These are phyloP conservation scores for Linnaemya tessellans DNA, from an alignment of 2,888 invertebrate species.

Conservation along the genomic window DNA sequence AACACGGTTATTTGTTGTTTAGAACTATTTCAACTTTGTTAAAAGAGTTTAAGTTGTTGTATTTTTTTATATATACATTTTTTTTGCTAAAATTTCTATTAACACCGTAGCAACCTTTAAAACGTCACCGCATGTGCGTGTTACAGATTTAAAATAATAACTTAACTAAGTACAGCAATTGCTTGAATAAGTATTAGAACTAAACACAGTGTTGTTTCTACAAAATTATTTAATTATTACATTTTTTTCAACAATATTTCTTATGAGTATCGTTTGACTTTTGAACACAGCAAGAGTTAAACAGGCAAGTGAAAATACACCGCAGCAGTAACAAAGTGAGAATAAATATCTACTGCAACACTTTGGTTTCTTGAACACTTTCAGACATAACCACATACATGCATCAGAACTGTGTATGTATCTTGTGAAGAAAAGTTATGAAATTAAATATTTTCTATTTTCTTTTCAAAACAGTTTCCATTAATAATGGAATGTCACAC, in stretches of 20 bases:
- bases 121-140: slow-evolving; percentile 53
- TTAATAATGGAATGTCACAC: slow-evolving; percentile 62
- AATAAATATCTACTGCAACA: slow-evolving; percentile 41
- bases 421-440: slow-evolving; percentile 34
- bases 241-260: slow-evolving; percentile 43
- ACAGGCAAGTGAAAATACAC: not conserved
- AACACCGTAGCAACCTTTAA: slow-evolving; percentile 38
- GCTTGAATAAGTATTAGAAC: slow-evolving; percentile 33
- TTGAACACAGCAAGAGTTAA: slow-evolving; percentile 56
- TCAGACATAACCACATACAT: not conserved
- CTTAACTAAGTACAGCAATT: slow-evolving; percentile 34
- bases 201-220: slow-evolving; percentile 6
- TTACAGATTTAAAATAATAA: slow-evolving; percentile 29
- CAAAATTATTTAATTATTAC: slow-evolving; percentile 66
- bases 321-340: not conserved
- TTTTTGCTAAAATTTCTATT: slow-evolving; percentile 29
- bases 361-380: slow-evolving; percentile 52
- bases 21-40: slow-evolving; percentile 8
- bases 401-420: slow-evolving; percentile 2
- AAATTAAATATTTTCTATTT: slow-evolving; percentile 47
- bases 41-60: slow-evolving; percentile 34
- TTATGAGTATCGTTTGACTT: slow-evolving; percentile 55
- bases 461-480: slow-evolving; percentile 32
- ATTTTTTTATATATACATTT: too few species aligned
- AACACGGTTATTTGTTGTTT: slow-evolving; percentile 4